phyloP scores from a whole-genome alignment of 2,797 vertebrate species.

The Odontamblyopus lacepedii region DNA sequence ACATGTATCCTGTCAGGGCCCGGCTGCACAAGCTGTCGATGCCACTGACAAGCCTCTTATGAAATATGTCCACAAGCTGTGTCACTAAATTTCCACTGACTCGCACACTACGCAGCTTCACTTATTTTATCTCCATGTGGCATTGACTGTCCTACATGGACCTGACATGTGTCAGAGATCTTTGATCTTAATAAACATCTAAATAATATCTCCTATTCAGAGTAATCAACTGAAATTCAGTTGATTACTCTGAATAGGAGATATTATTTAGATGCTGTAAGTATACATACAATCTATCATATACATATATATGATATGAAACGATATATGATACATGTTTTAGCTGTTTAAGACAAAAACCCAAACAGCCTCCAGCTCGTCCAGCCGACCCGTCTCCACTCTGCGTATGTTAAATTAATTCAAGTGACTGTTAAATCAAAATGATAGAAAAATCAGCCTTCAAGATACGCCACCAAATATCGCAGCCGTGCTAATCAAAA shows the following conservation, averaged over 20 bases:
- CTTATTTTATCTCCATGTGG: conserved; percentile 34
- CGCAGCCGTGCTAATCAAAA: not conserved
- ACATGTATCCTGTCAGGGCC: conserved; percentile 44
- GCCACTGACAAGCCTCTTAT: conserved; percentile 47
- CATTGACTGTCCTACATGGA: conserved; percentile 18
- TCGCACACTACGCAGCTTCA: conserved; percentile 32
- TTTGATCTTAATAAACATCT: not conserved
- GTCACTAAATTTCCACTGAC: conserved; percentile 47
- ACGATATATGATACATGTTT: too few relatives aligned
- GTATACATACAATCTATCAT: not conserved
- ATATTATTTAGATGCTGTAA: not conserved
- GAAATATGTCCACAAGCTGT: conserved; percentile 40
- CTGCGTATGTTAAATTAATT: not conserved
- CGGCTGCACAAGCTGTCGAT: conserved; percentile 34
- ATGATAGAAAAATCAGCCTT: not conserved
- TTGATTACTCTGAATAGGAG: too few relatives aligned
- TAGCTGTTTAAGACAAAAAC: not conserved
- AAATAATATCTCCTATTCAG: conserved; percentile 4
- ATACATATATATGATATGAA: too few relatives aligned
- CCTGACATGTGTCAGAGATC: not conserved
- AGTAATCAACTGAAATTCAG: not conserved
- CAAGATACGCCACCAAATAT: too few relatives aligned
- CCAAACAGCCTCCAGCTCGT: not conserved
- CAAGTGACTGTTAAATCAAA: not conserved
- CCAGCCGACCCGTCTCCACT: too few relatives aligned